These are phyloP conservation scores for Gastrophysa polygoni DNA, from an alignment of 2,888 invertebrate genomes.

Conservation along the genomic window DNA sequence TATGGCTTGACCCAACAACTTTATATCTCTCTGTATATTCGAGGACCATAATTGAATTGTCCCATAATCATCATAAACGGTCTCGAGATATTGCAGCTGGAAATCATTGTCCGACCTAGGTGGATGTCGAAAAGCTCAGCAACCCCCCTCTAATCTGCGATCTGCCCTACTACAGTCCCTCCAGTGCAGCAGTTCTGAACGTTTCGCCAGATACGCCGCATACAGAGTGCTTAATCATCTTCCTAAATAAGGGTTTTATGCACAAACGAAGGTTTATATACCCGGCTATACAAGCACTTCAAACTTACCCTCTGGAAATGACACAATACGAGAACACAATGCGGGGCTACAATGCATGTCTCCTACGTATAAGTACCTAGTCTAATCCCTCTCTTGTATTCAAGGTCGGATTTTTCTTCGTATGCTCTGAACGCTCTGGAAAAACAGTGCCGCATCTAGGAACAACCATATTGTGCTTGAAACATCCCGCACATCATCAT, in stretches of 20 bases:
- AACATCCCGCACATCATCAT: too few species aligned
- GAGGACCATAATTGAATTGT: not conserved
- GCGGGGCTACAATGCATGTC: conserved; percentile 25
- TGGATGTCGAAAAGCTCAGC: not conserved
- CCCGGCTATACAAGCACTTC: conserved; percentile 48
- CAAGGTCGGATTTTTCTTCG: conserved; percentile 48
- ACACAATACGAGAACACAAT: conserved; percentile 50
- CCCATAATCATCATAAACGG: not conserved
- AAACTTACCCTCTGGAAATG: conserved; percentile 52
- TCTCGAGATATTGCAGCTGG: not conserved
- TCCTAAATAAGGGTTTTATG: conserved; percentile 40
- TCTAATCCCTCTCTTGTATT: conserved; percentile 51
- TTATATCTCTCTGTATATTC: too few species aligned
- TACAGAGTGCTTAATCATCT: conserved; percentile 29
- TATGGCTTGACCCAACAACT: too few species aligned
- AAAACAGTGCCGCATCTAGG: not conserved
- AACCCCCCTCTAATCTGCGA: not conserved
- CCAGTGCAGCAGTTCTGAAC: not conserved
- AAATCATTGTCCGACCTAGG: not conserved
- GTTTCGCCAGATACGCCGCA: not conserved
- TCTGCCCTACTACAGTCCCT: not conserved
- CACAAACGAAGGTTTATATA: conserved; percentile 37
- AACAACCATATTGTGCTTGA: too few species aligned
- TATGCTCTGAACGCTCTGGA: too few species aligned
- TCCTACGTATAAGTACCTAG: conserved; percentile 47